Percentiles rank a stretch among this genome's conserved stretches.
Conservation (phyloP, 1,140 invertebrate genomes). For the Bombus fervidus region DNA sequence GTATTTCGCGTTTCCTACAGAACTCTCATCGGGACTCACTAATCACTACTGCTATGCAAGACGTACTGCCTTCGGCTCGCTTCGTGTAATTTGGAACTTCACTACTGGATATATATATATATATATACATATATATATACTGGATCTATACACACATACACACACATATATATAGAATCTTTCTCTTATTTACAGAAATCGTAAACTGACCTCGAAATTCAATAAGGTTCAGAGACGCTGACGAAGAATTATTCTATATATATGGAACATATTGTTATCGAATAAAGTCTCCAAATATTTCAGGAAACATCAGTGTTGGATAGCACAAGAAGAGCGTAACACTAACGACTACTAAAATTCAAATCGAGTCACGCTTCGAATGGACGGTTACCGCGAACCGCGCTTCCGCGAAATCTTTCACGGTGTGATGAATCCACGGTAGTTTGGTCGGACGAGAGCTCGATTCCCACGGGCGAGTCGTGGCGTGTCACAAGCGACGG, state of each 20-base stretch:
- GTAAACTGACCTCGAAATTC: neutral
- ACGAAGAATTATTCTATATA: neutral
- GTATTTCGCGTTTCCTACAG: too few relatives aligned
- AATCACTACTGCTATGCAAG: too few relatives aligned
- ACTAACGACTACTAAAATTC: conserved; percentile 1
- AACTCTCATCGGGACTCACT: too few relatives aligned
- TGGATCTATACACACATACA: too few relatives aligned
- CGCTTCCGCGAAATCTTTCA: conserved; percentile 49
- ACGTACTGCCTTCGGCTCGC: too few relatives aligned
- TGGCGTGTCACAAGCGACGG: neutral
- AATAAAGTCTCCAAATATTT: too few relatives aligned
- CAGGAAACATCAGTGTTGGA: too few relatives aligned
- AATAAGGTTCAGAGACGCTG: neutral
- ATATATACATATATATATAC: too few relatives aligned
- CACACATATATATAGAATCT: too few relatives aligned
- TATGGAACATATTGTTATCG: neutral
- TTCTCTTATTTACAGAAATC: neutral
- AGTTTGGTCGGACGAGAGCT: neutral
- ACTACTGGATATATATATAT: too few relatives aligned
- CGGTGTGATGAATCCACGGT: conserved; percentile 42
- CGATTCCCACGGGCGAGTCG: conserved; percentile 18
- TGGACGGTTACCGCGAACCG: neutral
- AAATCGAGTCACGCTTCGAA: neutral
- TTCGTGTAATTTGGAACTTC: too few relatives aligned
- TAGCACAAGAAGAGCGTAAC: neutral